Percentiles rank a stretch among this genome's conserved stretches.
These are phyloP conservation scores for Leptinotarsa lineolata DNA, from an alignment of 1,140 invertebrate genomes.

Conservation along the genomic window DNA sequence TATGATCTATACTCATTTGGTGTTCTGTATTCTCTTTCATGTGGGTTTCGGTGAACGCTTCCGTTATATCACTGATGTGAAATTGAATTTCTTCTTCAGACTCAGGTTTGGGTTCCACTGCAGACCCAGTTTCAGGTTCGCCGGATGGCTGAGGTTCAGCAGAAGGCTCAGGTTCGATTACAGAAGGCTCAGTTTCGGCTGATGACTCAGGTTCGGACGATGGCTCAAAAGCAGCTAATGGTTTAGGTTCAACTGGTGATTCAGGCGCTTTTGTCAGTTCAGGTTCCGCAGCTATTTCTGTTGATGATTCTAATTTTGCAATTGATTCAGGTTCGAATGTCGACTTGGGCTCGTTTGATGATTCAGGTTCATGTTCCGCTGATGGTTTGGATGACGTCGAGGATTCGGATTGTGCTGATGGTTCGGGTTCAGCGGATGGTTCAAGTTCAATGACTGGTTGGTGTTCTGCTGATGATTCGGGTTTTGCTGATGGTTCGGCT, in stretches of 20 bases:
- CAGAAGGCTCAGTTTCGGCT: conserved; percentile 43
- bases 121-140: conserved; percentile 53
- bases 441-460: conserved; percentile 44
- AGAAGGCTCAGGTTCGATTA: conserved; percentile 46
- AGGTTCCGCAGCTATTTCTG: conserved; percentile 49
- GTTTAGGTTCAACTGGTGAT: conserved; percentile 43
- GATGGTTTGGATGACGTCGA: conserved; percentile 40
- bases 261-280: conserved; percentile 41
- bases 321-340: conserved; percentile 43
- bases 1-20: conserved; percentile 30
- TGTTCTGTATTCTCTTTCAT: conserved; percentile 26
- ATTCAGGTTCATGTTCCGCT: conserved; percentile 47
- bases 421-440: conserved; percentile 47
- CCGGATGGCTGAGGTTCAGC: conserved; percentile 49
- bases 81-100: conserved; percentile 33
- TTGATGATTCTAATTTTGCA: conserved; percentile 41
- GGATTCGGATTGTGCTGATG: conserved; percentile 45
- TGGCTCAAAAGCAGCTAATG: conserved; percentile 44
- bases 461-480: conserved; percentile 42
- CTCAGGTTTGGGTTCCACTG: conserved; percentile 47
- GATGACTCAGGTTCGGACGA: conserved; percentile 43
- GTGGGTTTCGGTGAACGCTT: conserved; percentile 10
- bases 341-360: conserved; percentile 40
- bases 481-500: conserved; percentile 43
- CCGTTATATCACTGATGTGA: conserved; percentile 37